A percentile compares a stretch with the other conserved stretches of the same genome.
phyloP scores from a whole-genome alignment of 2,113 vertebrate species.

The Sus scrofa region T2T-Sscrofa CM000824.6:144955501-144956000 shows the following conservation, averaged over 20 bases:
- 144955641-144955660: background rate
- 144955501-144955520: background rate
- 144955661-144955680: background rate
- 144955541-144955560: background rate
- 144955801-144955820: slow-evolving; percentile 15
- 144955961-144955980: background rate
- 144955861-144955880: background rate
- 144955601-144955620: background rate
- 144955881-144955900: background rate
- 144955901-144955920: background rate
- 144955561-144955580: background rate
- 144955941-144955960: background rate
- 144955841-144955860: background rate
- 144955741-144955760: background rate
- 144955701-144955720: background rate
- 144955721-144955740: background rate
- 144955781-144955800: background rate
- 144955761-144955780: background rate
- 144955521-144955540: background rate
- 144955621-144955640: background rate
- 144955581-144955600: slow-evolving; percentile 37
- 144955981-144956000: background rate
- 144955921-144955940: background rate
- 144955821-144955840: background rate
- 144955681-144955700: background rate